Evolutionary conservation across 2,797 vertebrate genomes (phyloP), one percentile per base, ranked within the genome.

Genomic region (Pachyuromys duprasi): DNA sequence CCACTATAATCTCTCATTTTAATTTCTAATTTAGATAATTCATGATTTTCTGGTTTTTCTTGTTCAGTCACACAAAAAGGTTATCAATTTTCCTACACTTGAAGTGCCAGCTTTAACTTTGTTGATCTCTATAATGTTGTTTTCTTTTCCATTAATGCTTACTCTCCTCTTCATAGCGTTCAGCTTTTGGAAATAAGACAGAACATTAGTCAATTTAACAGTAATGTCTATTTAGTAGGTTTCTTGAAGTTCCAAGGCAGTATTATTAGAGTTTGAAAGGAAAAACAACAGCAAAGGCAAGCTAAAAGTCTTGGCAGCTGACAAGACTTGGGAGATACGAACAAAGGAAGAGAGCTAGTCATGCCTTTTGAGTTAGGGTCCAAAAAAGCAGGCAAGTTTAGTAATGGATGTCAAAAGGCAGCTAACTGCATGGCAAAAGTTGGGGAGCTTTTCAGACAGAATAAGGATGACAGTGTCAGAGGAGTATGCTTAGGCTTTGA

Each of bases 11-110:
- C 75, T 79, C 11, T 55, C 39, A 36, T 78, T 84, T 79, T 89
- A 33, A 65, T 57, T 79, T 89, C 65, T 72, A 15, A 67, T 49
- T 89, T 82, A 62, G 62, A 70, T 86, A 81, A 93, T 78, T 45
- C 81, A 28, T 86, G 14, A 3, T 87, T 84, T 95, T 80, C 49
- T 96, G 53, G 80, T 65, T 31, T 90, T 95, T 78, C 74, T 95
- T 89, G 33, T 90, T 88, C 81, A 81, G 6, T 89, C 75, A 93
- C 12, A 67, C 24, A 67, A 93, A 57, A 95, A n/a, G 28, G 72
- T 90, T 92, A 83, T 36, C 31, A 70, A 84, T 72, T 91, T 95
- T 80, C 76, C 70, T 87, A 53, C 11, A 67, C 18, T 93, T 95
- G 84, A 69, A 92, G 63, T 62, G 42, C 20, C 33, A 89, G 69